These are phyloP conservation scores for Tenthredo amoena DNA, from an alignment of 2,888 invertebrate species.

Conservation along the genomic window DNA sequence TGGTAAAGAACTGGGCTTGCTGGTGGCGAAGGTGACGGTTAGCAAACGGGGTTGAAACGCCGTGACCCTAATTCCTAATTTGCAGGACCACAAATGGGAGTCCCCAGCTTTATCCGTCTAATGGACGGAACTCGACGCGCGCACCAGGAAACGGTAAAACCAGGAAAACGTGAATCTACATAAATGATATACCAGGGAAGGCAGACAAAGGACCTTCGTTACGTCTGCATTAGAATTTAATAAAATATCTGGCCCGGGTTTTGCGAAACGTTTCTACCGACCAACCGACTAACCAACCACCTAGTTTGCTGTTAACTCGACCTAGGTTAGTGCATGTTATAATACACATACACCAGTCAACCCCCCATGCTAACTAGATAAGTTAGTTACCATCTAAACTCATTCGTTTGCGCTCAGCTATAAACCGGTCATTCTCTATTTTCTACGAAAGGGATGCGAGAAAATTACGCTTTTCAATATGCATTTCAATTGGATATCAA, in stretches of 20 bases:
- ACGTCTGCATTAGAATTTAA: constrained; percentile 55
- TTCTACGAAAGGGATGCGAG: not conserved
- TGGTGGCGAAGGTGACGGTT: constrained; percentile 37
- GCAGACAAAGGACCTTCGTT: constrained; percentile 51
- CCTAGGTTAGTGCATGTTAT: not conserved
- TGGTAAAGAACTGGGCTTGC: not conserved
- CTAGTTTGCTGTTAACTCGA: constrained; percentile 29
- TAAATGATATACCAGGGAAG: constrained; percentile 47
- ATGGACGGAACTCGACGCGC: constrained; percentile 48
- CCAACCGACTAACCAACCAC: not conserved
- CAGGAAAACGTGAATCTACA: constrained; percentile 50
- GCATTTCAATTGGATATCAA: not conserved
- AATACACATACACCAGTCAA: constrained; percentile 19
- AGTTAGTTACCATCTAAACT: constrained; percentile 30
- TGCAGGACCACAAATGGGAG: constrained; percentile 46
- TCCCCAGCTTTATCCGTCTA: constrained; percentile 50
- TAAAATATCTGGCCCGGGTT: constrained; percentile 51
- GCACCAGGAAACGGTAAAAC: constrained; percentile 51
- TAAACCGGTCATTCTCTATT: not conserved
- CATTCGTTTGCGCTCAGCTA: not conserved
- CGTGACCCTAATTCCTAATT: constrained; percentile 50
- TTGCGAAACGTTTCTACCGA: constrained; percentile 22
- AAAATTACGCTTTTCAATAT: constrained; percentile 4
- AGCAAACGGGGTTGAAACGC: constrained; percentile 30
- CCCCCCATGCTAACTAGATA: constrained; percentile 28